Evolutionary conservation across 2,888 invertebrate species (phyloP).

Genomic region (Cataglyphis altisquamis): DNA sequence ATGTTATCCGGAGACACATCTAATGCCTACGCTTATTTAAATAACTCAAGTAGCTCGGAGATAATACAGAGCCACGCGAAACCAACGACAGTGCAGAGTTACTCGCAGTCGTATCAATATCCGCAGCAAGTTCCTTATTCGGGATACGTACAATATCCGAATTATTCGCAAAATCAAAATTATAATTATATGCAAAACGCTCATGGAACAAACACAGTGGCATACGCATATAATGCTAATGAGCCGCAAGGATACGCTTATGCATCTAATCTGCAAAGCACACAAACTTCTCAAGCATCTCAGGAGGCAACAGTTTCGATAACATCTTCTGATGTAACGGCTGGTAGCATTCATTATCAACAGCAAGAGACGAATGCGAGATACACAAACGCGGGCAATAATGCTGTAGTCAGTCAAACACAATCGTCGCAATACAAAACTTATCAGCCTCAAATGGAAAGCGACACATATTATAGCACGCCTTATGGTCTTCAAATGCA

Average conservation of each 20-base stretch:
- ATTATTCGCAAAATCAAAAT: slow-evolving; percentile 72
- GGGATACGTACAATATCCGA: slow-evolving; percentile 71
- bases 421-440: slow-evolving; percentile 79
- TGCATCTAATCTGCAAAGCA: slow-evolving; percentile 87
- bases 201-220: slow-evolving; percentile 59
- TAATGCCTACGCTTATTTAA: slow-evolving; percentile 60
- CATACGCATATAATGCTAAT: slow-evolving; percentile 87
- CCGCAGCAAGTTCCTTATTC: slow-evolving; percentile 73
- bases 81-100: slow-evolving; percentile 73
- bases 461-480: slow-evolving; percentile 78
- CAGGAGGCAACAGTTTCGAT: slow-evolving; percentile 20
- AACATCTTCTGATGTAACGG: slow-evolving; percentile 2
- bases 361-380: slow-evolving; percentile 72
- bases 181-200: slow-evolving; percentile 68
- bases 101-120: slow-evolving; percentile 76
- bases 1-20: slow-evolving; percentile 77
- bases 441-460: slow-evolving; percentile 63
- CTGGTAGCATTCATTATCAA: slow-evolving; percentile 39
- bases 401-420: slow-evolving; percentile 79
- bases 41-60: slow-evolving; percentile 68
- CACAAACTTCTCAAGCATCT: slow-evolving; percentile 60
- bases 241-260: slow-evolving; percentile 87
- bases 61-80: slow-evolving; percentile 84
- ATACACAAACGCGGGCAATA: slow-evolving; percentile 82
- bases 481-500: slow-evolving; percentile 78